A percentile compares a stretch with the other conserved stretches of the same genome.
phyloP scores from a whole-genome alignment of 2,888 invertebrate species.

The Chaetogeoica ovagalla region DNA sequence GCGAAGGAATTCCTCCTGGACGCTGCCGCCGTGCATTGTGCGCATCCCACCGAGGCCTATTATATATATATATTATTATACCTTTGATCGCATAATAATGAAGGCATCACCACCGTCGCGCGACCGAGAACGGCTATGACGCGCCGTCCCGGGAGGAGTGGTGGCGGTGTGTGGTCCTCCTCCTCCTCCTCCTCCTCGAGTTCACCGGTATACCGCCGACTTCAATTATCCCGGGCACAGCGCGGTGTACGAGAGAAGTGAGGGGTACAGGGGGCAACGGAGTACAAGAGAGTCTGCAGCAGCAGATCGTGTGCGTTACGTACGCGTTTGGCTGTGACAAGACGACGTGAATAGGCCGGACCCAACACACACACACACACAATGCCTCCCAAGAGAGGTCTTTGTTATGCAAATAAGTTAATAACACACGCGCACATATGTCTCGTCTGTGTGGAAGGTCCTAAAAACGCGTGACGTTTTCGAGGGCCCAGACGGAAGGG shows the following conservation, averaged over 20 bases:
- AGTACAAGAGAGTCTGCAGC: conserved; percentile 29
- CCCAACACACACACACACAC: conserved; percentile 20
- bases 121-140: conserved; percentile 39
- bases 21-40: conserved; percentile 40
- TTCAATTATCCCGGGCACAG: conserved; percentile 50
- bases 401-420: conserved; percentile 53
- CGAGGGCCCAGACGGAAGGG: background rate
- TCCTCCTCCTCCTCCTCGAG: conserved; percentile 18
- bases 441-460: conserved; percentile 19
- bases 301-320: background rate
- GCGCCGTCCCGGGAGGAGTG: too few relatives aligned
- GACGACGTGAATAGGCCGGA: conserved; percentile 41
- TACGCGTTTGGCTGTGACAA: conserved; percentile 45
- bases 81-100: conserved; percentile 48
- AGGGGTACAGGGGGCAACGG: background rate
- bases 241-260: background rate
- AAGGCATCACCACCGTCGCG: conserved; percentile 51
- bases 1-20: conserved; percentile 44
- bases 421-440: conserved; percentile 7
- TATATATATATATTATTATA: too few relatives aligned
- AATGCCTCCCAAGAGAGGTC: conserved; percentile 53
- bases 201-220: conserved; percentile 46
- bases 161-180: conserved; percentile 48
- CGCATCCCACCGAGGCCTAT: too few relatives aligned
- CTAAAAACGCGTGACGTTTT: conserved; percentile 48